A percentile compares a stretch with the other conserved stretches of the same genome.
These are phyloP conservation scores for Crotalus tigris DNA, from an alignment of 2,113 vertebrate genomes.

Conservation along the genomic window DNA sequence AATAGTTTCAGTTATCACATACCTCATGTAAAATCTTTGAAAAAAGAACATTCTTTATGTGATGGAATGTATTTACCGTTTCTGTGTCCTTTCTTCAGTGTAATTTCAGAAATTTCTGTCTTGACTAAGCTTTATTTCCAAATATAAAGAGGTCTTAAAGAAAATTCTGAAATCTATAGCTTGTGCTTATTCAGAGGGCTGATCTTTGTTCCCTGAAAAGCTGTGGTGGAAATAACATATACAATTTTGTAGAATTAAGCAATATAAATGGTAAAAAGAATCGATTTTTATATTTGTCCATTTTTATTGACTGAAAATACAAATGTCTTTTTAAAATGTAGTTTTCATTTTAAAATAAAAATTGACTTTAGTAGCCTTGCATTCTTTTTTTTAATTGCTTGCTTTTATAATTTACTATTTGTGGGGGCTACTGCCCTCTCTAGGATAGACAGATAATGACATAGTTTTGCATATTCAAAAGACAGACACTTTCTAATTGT, in stretches of 20 bases:
- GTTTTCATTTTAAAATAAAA: not conserved
- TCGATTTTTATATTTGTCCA: not conserved
- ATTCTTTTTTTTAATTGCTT: conserved; percentile 29
- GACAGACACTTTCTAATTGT: conserved; percentile 1
- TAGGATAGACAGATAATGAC: conserved; percentile 24
- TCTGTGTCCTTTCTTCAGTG: not conserved
- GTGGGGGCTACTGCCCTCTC: conserved; percentile 16
- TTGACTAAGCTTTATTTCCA: conserved; percentile 19
- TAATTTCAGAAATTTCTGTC: conserved; percentile 5
- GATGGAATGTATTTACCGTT: conserved; percentile 4
- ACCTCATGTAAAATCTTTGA: not conserved
- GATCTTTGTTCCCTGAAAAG: conserved; percentile 3
- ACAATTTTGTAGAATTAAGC: not conserved
- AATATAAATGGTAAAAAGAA: not conserved
- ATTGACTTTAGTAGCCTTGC: not conserved
- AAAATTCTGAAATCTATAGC: not conserved
- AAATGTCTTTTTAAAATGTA: not conserved
- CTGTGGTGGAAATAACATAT: not conserved
- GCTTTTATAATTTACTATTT: conserved; percentile 1
- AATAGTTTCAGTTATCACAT: not conserved
- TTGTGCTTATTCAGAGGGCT: conserved; percentile 33
- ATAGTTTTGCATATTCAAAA: conserved; percentile 12
- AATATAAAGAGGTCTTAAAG: conserved; percentile 21
- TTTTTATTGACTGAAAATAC: not conserved
- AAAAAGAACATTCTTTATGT: conserved; percentile 9